phyloP scores from a whole-genome alignment of 2,888 invertebrate genomes.

The Drosophila anomelani region DNA sequence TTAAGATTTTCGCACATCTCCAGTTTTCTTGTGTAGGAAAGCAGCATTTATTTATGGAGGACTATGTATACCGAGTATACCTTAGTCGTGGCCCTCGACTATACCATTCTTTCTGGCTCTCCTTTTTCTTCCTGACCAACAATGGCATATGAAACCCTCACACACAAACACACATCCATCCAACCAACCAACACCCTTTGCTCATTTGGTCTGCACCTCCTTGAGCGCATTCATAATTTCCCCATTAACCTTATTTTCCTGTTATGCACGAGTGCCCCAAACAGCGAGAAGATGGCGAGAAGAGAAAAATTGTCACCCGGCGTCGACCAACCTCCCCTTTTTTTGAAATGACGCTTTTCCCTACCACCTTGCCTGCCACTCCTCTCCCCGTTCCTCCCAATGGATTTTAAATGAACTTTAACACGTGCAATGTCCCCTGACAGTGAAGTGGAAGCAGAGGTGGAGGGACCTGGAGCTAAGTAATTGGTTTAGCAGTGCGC shows the following conservation, averaged over 20 bases:
- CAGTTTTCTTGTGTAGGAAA: not conserved
- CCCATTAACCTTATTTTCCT: constrained; percentile 78
- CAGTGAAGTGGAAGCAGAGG: constrained; percentile 25
- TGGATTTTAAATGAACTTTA: constrained; percentile 80
- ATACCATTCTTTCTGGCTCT: constrained; percentile 38
- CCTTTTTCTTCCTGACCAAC: constrained; percentile 49
- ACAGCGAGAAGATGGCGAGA: constrained; percentile 25
- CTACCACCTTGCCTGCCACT: not conserved
- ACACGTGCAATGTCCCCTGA: constrained; percentile 62
- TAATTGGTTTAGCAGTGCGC: constrained; percentile 61
- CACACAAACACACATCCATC: not conserved
- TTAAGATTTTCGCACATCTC: not conserved
- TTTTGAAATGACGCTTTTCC: constrained; percentile 47
- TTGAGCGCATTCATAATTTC: constrained; percentile 73
- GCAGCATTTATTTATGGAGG: not conserved
- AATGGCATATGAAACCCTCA: constrained; percentile 73
- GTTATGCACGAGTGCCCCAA: constrained; percentile 76
- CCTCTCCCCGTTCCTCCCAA: constrained; percentile 50
- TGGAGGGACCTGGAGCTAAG: constrained; percentile 56
- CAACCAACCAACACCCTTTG: constrained; percentile 8
- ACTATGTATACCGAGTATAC: not conserved
- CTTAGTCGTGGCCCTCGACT: not conserved
- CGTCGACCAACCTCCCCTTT: constrained; percentile 23
- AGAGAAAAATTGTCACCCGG: constrained; percentile 58
- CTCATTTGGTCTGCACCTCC: constrained; percentile 41